These are phyloP conservation scores for Ceratitis capitata DNA, from an alignment of 1,140 invertebrate genomes.

Conservation along the genomic window DNA sequence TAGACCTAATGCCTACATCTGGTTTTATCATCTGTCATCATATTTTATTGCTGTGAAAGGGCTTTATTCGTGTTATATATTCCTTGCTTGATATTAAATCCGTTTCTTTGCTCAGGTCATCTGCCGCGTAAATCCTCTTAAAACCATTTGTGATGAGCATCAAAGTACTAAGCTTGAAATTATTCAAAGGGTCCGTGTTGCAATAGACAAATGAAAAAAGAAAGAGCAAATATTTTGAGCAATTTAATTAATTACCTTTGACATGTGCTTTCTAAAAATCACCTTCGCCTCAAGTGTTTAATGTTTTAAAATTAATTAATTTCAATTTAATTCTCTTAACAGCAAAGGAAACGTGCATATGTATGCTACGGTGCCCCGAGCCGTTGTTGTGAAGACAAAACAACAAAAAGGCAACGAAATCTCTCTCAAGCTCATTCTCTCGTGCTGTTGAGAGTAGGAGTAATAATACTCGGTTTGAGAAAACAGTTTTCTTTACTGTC, in stretches of 20 bases:
- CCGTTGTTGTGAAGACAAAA: not conserved
- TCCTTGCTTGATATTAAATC: not conserved
- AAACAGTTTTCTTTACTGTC: too few species aligned
- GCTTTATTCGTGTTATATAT: too few species aligned
- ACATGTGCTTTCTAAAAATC: not conserved
- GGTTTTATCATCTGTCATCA: too few species aligned
- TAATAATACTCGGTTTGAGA: not conserved
- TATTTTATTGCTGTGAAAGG: too few species aligned
- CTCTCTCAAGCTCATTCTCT: too few species aligned
- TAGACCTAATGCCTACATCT: too few species aligned
- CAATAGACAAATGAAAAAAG: not conserved
- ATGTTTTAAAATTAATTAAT: conserved; percentile 13
- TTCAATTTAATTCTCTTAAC: not conserved
- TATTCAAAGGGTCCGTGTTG: too few species aligned
- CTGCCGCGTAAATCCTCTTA: not conserved
- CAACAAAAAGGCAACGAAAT: too few species aligned
- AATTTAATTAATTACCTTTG: not conserved
- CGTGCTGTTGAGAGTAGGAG: too few species aligned
- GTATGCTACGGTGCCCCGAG: too few species aligned
- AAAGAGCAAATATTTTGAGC: not conserved
- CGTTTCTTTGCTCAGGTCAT: not conserved
- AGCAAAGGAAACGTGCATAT: not conserved
- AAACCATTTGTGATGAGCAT: not conserved
- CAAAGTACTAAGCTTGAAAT: too few species aligned
- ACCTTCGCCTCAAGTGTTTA: not conserved